A percentile compares a stretch with the other conserved stretches of the same genome.
Evolutionary conservation across 2,113 vertebrate species (phyloP).

Genomic region (Gavia stellata): DNA sequence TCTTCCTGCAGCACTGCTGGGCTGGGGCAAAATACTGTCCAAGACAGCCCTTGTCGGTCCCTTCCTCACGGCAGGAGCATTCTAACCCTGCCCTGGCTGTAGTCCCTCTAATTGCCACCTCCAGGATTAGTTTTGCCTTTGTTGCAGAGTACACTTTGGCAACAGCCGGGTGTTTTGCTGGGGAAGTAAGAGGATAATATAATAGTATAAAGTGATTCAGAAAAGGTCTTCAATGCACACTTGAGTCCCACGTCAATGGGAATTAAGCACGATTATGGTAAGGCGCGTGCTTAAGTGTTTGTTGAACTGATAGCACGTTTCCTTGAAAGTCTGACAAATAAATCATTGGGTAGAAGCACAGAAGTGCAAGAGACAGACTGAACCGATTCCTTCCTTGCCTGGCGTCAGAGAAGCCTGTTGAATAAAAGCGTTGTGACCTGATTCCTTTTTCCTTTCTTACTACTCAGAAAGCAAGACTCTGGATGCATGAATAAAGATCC

Average conservation of each 20-base stretch:
- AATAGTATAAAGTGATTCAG: not conserved
- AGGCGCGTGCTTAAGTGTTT: not conserved
- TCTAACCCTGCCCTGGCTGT: not conserved
- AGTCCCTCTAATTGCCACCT: not conserved
- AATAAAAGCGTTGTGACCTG: not conserved
- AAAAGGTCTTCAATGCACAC: not conserved
- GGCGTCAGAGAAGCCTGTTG: not conserved
- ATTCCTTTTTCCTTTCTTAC: not conserved
- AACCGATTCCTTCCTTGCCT: not conserved
- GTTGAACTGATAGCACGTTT: not conserved
- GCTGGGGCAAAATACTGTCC: not conserved
- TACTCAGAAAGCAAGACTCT: not conserved
- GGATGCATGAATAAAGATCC: not conserved
- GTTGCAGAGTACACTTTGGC: not conserved
- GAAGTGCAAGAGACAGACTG: not conserved
- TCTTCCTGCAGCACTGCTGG: not conserved
- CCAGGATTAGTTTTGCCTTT: not conserved
- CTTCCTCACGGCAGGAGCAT: not conserved
- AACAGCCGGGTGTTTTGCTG: not conserved
- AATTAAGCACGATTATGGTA: not conserved
- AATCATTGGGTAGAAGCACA: not conserved
- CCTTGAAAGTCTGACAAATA: not conserved
- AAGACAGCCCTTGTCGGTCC: not conserved
- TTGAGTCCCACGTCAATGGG: not conserved
- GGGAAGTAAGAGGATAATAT: not conserved